Conservation (phyloP, 2,888 invertebrate genomes). For the Thera obeliscata region DNA sequence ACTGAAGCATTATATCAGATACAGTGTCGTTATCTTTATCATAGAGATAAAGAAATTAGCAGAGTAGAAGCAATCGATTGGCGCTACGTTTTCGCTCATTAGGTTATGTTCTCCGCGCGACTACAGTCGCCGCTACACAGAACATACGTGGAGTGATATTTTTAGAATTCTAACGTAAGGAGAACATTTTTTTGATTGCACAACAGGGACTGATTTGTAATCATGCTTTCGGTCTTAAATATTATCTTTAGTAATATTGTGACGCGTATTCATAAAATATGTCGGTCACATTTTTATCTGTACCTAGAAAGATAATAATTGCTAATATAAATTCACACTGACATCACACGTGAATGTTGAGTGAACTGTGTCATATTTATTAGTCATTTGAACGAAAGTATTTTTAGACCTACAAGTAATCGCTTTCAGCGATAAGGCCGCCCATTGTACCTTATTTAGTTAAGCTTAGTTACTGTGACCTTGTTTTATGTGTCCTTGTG, state of each 20-base stretch:
- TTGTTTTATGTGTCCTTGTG: too few relatives aligned
- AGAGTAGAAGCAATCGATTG: slow-evolving; percentile 33
- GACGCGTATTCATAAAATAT: neutral
- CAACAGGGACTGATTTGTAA: slow-evolving; percentile 2
- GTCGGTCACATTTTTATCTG: neutral
- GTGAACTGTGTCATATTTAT: too few relatives aligned
- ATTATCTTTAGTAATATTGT: neutral
- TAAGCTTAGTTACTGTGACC: too few relatives aligned
- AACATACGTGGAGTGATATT: slow-evolving; percentile 15
- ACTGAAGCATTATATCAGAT: slow-evolving; percentile 37
- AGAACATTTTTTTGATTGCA: slow-evolving; percentile 4
- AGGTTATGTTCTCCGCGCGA: slow-evolving; percentile 20
- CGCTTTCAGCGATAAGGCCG: too few relatives aligned
- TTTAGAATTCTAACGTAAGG: slow-evolving; percentile 32
- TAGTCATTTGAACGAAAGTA: too few relatives aligned
- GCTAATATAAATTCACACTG: too few relatives aligned
- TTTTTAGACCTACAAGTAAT: too few relatives aligned
- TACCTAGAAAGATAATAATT: neutral
- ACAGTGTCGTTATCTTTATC: slow-evolving; percentile 51
- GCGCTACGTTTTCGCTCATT: slow-evolving; percentile 11
- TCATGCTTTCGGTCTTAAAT: neutral
- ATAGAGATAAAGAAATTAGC: slow-evolving; percentile 36
- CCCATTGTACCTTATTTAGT: too few relatives aligned
- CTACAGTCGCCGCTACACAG: too few relatives aligned
- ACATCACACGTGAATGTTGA: too few relatives aligned